Conservation (phyloP, 1,140 invertebrate genomes). For the Oryctes rhinoceros region DNA sequence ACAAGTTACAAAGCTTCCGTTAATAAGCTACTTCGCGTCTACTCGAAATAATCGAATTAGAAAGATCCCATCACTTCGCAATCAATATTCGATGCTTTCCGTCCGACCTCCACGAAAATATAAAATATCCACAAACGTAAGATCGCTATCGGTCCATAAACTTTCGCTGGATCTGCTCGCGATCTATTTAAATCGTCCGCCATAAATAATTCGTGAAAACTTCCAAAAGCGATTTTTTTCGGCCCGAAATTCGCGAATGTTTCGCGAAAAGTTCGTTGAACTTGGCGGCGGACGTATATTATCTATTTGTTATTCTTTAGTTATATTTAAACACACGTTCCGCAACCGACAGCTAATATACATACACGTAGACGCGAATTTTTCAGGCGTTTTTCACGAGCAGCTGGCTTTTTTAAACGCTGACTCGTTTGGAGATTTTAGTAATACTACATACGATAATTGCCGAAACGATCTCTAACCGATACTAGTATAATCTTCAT, state of each 20-base stretch:
- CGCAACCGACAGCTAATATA: constrained; percentile 8
- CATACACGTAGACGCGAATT: constrained; percentile 3
- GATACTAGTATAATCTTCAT: too few relatives aligned
- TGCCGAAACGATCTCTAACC: too few relatives aligned
- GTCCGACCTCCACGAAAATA: not conserved
- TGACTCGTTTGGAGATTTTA: not conserved
- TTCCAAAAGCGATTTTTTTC: not conserved
- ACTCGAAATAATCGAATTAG: too few relatives aligned
- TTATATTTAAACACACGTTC: constrained; percentile 15
- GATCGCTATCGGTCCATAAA: constrained; percentile 3
- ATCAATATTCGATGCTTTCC: not conserved
- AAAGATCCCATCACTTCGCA: too few relatives aligned
- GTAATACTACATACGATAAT: too few relatives aligned
- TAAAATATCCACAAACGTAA: not conserved
- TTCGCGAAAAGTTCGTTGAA: constrained; percentile 9
- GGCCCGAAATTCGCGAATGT: not conserved
- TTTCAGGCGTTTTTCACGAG: constrained; percentile 3
- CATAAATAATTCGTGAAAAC: not conserved
- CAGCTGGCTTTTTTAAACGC: not conserved
- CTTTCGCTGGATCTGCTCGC: not conserved
- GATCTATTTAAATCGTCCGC: constrained; percentile 8
- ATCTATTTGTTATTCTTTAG: constrained; percentile 15
- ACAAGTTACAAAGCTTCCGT: too few relatives aligned
- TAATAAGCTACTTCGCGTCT: too few relatives aligned
- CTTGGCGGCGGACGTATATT: constrained; percentile 1